A percentile compares a stretch with the other conserved stretches of the same genome.
phyloP scores from a whole-genome alignment of 2,113 vertebrate genomes.

The Brachypodius melanocephalos region DNA sequence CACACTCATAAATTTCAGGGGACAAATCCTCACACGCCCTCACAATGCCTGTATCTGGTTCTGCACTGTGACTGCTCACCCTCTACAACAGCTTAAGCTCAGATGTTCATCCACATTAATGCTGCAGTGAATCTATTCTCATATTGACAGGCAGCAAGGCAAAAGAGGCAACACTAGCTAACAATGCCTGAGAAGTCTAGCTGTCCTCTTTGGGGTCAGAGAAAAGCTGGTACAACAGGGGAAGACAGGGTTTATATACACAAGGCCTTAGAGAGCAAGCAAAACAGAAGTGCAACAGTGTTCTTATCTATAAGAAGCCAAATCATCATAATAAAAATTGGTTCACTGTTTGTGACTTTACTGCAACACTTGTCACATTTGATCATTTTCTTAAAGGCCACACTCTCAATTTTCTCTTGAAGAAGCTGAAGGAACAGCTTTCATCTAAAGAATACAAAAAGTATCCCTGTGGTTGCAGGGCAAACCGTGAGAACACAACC shows the following conservation, averaged over 20 bases:
- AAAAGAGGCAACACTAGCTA: not conserved
- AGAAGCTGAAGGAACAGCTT: not conserved
- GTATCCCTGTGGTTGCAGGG: not conserved
- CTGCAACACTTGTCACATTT: constrained; percentile 1
- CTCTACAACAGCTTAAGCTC: not conserved
- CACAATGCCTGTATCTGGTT: not conserved
- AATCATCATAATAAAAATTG: not conserved
- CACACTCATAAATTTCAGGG: constrained; percentile 21
- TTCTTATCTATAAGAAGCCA: not conserved
- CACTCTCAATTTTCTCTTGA: not conserved
- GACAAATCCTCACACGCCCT: constrained; percentile 32
- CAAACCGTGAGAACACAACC: constrained; percentile 29
- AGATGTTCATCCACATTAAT: constrained; percentile 5
- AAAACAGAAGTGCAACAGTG: not conserved
- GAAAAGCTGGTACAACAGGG: not conserved
- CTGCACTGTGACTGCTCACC: not conserved
- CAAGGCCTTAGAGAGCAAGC: not conserved
- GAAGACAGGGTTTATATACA: not conserved
- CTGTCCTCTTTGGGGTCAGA: not conserved
- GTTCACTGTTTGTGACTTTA: constrained; percentile 4
- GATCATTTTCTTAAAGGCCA: not conserved
- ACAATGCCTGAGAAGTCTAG: not conserved
- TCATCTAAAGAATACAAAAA: constrained; percentile 9
- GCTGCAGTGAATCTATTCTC: not conserved
- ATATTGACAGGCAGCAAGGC: not conserved